Conservation (phyloP, 1,140 invertebrate species). For the Bactericera cockerelli region DNA sequence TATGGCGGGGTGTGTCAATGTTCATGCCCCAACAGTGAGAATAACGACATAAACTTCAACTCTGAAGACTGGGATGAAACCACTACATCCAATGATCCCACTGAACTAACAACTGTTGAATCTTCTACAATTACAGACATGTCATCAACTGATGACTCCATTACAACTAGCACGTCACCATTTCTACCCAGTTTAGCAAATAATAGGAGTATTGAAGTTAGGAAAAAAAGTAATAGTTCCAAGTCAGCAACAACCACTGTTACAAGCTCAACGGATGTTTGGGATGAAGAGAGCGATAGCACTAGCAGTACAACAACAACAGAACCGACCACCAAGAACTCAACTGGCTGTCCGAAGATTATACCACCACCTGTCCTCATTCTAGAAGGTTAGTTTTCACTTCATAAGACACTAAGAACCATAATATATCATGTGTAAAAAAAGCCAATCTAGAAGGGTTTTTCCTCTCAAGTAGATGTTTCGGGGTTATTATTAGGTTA, state of each 20-base stretch:
- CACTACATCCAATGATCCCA: background rate
- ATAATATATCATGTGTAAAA: too few species aligned
- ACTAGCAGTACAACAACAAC: background rate
- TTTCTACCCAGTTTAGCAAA: background rate
- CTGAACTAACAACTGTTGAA: background rate
- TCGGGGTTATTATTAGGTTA: too few species aligned
- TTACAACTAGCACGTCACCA: background rate
- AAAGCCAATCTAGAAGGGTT: too few species aligned
- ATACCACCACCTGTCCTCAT: slow-evolving; percentile 23
- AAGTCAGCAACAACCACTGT: too few species aligned
- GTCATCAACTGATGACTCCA: slow-evolving; percentile 8
- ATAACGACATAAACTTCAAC: background rate
- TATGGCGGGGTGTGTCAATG: slow-evolving; percentile 55
- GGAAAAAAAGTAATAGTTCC: background rate
- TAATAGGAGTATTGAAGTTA: background rate
- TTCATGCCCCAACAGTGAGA: slow-evolving; percentile 45
- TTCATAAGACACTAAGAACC: background rate
- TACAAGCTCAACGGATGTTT: background rate
- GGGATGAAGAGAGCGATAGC: slow-evolving; percentile 5
- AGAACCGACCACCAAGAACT: background rate
- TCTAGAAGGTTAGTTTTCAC: slow-evolving; percentile 23
- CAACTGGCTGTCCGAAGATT: slow-evolving; percentile 12
- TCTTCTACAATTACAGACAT: slow-evolving; percentile 1
- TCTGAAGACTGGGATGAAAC: background rate
- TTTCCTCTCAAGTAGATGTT: too few species aligned